Conservation (phyloP, 2,113 vertebrate species). For the Psilopogon haemacephalus region DNA sequence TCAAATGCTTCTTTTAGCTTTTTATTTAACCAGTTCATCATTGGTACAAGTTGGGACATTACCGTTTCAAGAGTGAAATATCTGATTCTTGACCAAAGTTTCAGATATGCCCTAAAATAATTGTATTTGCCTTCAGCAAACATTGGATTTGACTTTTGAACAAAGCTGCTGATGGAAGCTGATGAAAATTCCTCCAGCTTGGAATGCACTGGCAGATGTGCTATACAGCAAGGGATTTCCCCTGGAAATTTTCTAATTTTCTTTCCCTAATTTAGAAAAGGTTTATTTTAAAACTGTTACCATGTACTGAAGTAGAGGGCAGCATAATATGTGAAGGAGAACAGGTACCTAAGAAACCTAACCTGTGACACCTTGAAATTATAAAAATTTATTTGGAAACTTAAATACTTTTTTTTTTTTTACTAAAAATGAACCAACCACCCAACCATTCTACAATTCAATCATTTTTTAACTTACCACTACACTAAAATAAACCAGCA, state of each 20-base stretch:
- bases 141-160: slow-evolving; percentile 49
- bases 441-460: not conserved
- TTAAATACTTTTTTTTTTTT: not conserved
- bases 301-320: not conserved
- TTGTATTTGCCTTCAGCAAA: slow-evolving; percentile 62
- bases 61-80: slow-evolving; percentile 33
- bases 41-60: slow-evolving; percentile 29
- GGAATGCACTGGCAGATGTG: slow-evolving; percentile 38
- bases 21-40: slow-evolving; percentile 5
- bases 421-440: not conserved
- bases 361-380: not conserved
- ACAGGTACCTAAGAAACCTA: not conserved
- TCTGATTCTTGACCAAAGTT: slow-evolving; percentile 25
- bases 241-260: slow-evolving; percentile 36
- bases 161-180: slow-evolving; percentile 29
- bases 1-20: not conserved
- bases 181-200: slow-evolving; percentile 22
- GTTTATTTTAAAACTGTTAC: slow-evolving; percentile 53
- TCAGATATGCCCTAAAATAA: slow-evolving; percentile 27
- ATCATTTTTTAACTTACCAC: not conserved
- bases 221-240: slow-evolving; percentile 47
- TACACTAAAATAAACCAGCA: not conserved
- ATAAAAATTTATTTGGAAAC: not conserved
- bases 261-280: slow-evolving; percentile 29
- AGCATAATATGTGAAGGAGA: not conserved